Conservation (phyloP, 2,113 vertebrate genomes). For the Myrmophylax atrothorax region DNA sequence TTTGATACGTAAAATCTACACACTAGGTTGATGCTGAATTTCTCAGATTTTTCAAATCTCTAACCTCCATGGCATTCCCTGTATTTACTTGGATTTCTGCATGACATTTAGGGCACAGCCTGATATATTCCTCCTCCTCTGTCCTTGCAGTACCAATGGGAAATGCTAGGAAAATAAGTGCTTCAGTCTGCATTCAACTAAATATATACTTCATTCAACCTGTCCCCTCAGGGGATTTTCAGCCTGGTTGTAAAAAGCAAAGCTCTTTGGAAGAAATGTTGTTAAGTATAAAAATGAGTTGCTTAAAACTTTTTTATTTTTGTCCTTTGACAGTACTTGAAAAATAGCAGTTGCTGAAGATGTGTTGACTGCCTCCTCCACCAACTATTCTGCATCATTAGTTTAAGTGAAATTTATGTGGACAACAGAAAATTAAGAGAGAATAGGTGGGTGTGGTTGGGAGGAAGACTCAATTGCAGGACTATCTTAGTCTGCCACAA, state of each 20-base stretch:
- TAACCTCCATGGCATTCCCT: not conserved
- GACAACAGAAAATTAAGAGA: not conserved
- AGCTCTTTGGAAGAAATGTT: not conserved
- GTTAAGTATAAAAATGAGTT: not conserved
- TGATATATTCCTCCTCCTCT: not conserved
- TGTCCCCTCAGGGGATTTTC: not conserved
- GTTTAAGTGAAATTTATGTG: not conserved
- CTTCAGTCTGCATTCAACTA: not conserved
- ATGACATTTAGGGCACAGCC: not conserved
- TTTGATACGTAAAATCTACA: not conserved
- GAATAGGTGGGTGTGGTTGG: not conserved
- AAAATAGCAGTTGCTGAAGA: not conserved
- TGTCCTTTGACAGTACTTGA: not conserved
- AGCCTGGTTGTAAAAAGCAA: not conserved
- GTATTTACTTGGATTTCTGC: not conserved
- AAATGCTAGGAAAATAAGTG: not conserved
- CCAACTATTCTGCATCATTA: not conserved
- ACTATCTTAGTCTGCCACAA: not conserved
- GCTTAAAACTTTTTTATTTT: not conserved
- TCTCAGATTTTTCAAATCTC: not conserved
- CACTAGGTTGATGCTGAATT: not conserved
- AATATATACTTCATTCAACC: not conserved
- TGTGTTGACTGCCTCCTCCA: not conserved
- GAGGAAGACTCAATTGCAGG: not conserved
- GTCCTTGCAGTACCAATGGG: not conserved